phyloP scores from a whole-genome alignment of 2,113 vertebrate genomes.

The Scomber colias region DNA sequence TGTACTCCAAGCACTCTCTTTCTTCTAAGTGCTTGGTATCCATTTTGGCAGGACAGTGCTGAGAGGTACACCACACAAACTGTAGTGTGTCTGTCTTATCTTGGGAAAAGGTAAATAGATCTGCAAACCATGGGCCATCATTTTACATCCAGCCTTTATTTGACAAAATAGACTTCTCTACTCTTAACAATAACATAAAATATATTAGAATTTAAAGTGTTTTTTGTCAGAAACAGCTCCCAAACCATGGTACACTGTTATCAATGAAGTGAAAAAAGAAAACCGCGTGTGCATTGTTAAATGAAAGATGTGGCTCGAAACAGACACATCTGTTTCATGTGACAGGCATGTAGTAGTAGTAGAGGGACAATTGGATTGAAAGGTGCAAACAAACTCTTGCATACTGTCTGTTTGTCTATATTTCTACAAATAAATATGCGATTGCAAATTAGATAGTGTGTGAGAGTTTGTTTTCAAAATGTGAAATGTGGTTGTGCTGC shows the following conservation, averaged over 20 bases:
- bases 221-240: conserved; percentile 15
- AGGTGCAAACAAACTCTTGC: too few species aligned
- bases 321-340: too few species aligned
- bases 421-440: too few species aligned
- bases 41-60: conserved; percentile 21
- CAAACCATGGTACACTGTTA: neutral
- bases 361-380: too few species aligned
- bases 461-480: too few species aligned
- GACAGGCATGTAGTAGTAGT: too few species aligned
- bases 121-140: conserved; percentile 14
- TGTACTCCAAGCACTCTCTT: conserved; percentile 13
- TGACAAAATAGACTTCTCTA: conserved; percentile 15
- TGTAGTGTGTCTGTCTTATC: conserved; percentile 42
- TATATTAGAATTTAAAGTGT: conserved; percentile 4
- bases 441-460: too few species aligned
- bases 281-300: too few species aligned
- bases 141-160: conserved; percentile 30
- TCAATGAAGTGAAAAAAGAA: neutral
- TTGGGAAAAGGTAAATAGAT: conserved; percentile 35
- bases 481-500: neutral
- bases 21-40: conserved; percentile 35
- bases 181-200: conserved; percentile 13
- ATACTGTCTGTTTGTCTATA: too few species aligned
- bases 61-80: conserved; percentile 19
- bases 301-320: too few species aligned